Base-by-base conservation (phyloP, 2,888 invertebrate genomes). In the Corythucha ciliata region DNA sequence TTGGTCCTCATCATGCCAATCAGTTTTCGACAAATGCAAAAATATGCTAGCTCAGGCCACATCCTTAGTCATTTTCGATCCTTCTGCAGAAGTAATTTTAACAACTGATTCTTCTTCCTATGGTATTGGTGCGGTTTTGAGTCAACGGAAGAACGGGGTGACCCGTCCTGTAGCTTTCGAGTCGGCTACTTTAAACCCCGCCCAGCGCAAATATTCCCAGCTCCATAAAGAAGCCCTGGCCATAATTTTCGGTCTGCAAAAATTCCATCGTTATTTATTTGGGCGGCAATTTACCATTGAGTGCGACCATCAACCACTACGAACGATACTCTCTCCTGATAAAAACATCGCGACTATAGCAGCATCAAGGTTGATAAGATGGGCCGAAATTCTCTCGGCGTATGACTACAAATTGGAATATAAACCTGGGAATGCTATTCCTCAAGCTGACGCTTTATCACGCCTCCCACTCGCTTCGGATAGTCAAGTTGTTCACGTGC, bases 51-150 rank as follows among this genome's bases (percentile, higher is more conserved):
- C 39, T n/a, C 12, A 42, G 12, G 36, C 33, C 14, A 21, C 27
- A 24, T 10, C 48, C 16, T 40, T 57, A 26, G 48, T 44, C 1
- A 51, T 36, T 29, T 58, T 45, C 50, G 56, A 58, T 42, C 48
- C 49, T 8, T 34, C 5, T 10, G 52, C 51, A 27, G 42, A 41
- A 18, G 29, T 56, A 16, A 26, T 56, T 4, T 26, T 54, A 27
- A 41, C 51, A 22, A 46, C 50, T 16, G 59, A 59, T 51, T 47
- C 49, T 8, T 41, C 47, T 32, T 44, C 36, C 12, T 52, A 54
- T 44, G 56, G 57, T 1, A 51, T 58, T 2, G 56, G 57, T 16
- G 55, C 58, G 8, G 55, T 57, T 1, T 33, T 58, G 4, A 16
- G 39, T 29, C 52, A 57, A 16, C 24, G 36, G 10, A 39, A 46